Percentiles rank a stretch among this genome's conserved stretches.
Conservation (phyloP, 2,113 vertebrate genomes). For the Protobothrops flavoviridis region DNA sequence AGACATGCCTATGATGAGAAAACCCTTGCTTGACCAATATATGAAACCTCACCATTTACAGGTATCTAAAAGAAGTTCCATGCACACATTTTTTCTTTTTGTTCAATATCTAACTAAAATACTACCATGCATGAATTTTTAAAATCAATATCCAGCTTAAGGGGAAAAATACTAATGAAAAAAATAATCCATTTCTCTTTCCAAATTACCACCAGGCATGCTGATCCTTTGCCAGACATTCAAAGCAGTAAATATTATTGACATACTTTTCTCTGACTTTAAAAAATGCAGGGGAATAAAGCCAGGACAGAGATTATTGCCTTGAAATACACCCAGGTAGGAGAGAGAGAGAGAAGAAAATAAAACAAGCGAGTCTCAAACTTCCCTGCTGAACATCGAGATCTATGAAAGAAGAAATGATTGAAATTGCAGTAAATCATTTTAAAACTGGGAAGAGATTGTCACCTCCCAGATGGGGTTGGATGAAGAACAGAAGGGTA, state of each 20-base stretch:
- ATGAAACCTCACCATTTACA: constrained; percentile 16
- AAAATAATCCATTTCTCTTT: constrained; percentile 48
- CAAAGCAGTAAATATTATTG: constrained; percentile 49
- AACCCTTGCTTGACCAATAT: background rate
- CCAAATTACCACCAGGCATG: constrained; percentile 45
- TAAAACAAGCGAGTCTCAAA: constrained; percentile 50
- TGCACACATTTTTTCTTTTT: constrained; percentile 14
- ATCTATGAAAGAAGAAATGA: constrained; percentile 32
- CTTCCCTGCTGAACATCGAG: constrained; percentile 27
- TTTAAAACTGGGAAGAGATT: constrained; percentile 33
- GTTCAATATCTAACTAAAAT: constrained; percentile 30
- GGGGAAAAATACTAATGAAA: constrained; percentile 45
- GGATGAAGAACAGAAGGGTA: constrained; percentile 19
- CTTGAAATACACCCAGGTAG: constrained; percentile 51
- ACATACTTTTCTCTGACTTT: constrained; percentile 36
- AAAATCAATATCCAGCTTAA: constrained; percentile 53
- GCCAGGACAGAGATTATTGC: constrained; percentile 51
- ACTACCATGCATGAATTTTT: constrained; percentile 30
- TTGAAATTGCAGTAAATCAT: constrained; percentile 14
- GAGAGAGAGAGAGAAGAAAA: constrained; percentile 32
- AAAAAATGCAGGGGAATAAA: constrained; percentile 46
- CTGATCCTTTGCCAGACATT: constrained; percentile 43
- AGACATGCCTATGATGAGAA: constrained; percentile 12
- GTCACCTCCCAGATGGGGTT: constrained; percentile 52
- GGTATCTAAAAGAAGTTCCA: constrained; percentile 42